phyloP scores from a whole-genome alignment of 2,888 invertebrate species.

The Chelonus formosanus region DNA sequence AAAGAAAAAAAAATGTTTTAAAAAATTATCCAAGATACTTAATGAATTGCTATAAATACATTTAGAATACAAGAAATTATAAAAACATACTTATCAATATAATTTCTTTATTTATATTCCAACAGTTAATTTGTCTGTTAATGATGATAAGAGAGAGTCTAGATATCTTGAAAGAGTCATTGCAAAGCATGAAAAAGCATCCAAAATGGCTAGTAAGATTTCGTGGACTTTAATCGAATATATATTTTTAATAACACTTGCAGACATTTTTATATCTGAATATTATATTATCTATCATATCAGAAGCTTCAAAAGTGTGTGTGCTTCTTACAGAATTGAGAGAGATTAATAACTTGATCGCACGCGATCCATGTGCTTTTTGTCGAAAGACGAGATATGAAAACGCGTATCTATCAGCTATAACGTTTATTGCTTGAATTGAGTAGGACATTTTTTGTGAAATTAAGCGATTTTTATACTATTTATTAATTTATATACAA shows the following conservation, averaged over 20 bases:
- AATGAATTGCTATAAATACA: background rate
- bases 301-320: background rate
- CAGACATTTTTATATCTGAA: no score
- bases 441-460: background rate
- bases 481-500: background rate
- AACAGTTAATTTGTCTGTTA: no score
- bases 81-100: no score
- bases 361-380: slow-evolving; percentile 30
- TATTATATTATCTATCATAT: background rate
- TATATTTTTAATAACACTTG: no score
- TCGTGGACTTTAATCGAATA: background rate
- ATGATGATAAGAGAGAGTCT: no score
- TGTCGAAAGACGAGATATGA: slow-evolving; percentile 23
- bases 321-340: slow-evolving; percentile 14
- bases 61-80: no score
- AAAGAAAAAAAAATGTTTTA: background rate
- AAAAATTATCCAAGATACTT: background rate
- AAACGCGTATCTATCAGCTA: slow-evolving; percentile 24
- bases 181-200: no score
- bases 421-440: slow-evolving; percentile 8
- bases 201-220: background rate
- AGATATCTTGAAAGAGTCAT: no score
- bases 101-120: no score
- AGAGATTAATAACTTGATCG: slow-evolving; percentile 25
- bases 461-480: background rate